Percentiles rank a stretch among this genome's conserved stretches.
These are phyloP conservation scores for Trachurus trachurus DNA, from an alignment of 2,797 vertebrate genomes.

Conservation along the genomic window DNA sequence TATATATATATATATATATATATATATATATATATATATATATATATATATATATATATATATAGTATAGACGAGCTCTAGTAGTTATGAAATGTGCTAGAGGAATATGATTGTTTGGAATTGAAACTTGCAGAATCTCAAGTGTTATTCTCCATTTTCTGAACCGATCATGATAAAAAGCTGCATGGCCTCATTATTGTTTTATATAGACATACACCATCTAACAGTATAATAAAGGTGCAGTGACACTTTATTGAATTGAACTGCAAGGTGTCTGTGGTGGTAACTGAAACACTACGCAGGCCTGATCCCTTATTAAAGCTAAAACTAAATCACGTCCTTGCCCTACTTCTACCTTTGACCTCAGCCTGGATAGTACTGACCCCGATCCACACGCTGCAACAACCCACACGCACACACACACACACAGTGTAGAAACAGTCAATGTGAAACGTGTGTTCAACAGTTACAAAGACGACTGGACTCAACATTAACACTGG, in stretches of 20 bases:
- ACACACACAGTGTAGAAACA: no score
- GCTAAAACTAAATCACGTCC: conserved; percentile 8
- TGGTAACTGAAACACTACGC: background rate
- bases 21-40: no score
- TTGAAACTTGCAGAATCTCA: background rate
- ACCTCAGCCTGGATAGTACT: conserved; percentile 10
- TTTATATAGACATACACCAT: no score
- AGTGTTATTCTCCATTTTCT: no score
- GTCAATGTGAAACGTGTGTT: no score
- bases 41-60: no score
- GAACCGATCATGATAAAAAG: background rate
- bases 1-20: no score
- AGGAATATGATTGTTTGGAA: background rate
- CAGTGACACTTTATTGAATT: background rate
- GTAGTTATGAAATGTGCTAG: no score
- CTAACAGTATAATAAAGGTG: no score
- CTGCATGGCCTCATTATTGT: background rate
- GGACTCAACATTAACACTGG: background rate
- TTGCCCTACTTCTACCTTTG: background rate
- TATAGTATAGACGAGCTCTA: no score
- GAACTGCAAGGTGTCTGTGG: no score
- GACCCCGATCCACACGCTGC: conserved; percentile 7
- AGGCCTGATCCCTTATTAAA: conserved; percentile 2
- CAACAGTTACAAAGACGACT: background rate
- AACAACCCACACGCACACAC: background rate